phyloP scores from a whole-genome alignment of 2,888 invertebrate genomes.

The Cryptus viduatorius region DNA sequence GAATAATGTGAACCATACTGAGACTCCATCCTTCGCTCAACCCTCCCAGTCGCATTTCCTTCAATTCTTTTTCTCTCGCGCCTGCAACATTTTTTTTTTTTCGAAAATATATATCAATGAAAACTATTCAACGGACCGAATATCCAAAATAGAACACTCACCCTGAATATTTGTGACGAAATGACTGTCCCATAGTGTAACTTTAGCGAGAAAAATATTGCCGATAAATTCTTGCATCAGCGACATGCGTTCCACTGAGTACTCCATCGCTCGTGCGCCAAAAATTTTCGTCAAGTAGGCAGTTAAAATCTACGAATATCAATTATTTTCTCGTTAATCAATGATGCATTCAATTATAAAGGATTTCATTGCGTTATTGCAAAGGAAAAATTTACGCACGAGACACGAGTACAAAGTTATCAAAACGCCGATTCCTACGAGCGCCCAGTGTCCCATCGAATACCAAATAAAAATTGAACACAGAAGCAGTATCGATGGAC shows the following conservation, averaged over 20 bases:
- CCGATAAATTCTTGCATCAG: conserved; percentile 76
- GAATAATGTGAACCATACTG: conserved; percentile 75
- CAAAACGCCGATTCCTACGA: conserved; percentile 85
- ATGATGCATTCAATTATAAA: not conserved
- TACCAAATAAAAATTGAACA: conserved; percentile 85
- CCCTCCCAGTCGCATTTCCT: conserved; percentile 73
- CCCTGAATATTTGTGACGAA: conserved; percentile 74
- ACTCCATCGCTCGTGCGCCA: conserved; percentile 73
- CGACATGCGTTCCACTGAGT: conserved; percentile 73
- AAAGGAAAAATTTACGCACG: conserved; percentile 58
- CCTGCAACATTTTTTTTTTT: conserved; percentile 48
- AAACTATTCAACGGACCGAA: too few species aligned
- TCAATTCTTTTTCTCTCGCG: conserved; percentile 71
- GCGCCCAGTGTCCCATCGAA: conserved; percentile 86
- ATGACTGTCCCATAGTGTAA: conserved; percentile 74
- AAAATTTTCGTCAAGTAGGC: conserved; percentile 76
- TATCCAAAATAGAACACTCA: too few species aligned
- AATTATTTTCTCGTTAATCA: not conserved
- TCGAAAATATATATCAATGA: not conserved
- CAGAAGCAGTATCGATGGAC: conserved; percentile 85
- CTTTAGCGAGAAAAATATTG: conserved; percentile 76
- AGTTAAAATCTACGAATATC: conserved; percentile 70
- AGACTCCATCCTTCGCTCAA: conserved; percentile 76
- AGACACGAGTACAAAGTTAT: conserved; percentile 82
- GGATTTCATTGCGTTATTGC: not conserved